These are phyloP conservation scores for Leucoptera coffeella DNA, from an alignment of 2,888 invertebrate genomes.

Conservation along the genomic window DNA sequence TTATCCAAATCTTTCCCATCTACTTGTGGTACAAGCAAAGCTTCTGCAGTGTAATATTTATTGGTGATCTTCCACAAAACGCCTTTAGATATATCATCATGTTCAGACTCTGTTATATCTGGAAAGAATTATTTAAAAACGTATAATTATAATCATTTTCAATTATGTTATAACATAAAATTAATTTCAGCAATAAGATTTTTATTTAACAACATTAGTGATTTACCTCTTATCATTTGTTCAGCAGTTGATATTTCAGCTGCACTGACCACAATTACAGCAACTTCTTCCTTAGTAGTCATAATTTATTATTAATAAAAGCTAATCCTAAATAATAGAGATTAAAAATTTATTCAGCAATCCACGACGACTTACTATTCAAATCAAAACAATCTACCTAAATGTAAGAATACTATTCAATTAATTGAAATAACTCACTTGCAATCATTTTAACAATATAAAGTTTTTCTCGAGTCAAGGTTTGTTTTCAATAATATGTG, in stretches of 20 bases:
- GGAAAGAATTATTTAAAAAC: constrained; percentile 7
- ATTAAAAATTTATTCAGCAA: not conserved
- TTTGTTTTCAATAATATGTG: no score
- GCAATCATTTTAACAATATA: no score
- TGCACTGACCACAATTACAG: constrained; percentile 15
- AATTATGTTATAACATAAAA: constrained; percentile 3
- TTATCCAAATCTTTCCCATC: constrained; percentile 4
- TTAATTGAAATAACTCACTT: no score
- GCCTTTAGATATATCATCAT: constrained; percentile 4
- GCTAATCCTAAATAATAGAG: not conserved
- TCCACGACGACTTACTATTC: not conserved
- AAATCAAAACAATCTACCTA: not conserved
- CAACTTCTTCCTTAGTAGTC: constrained; percentile 7
- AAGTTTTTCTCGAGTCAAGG: no score
- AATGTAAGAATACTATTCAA: not conserved
- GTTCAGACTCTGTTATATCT: constrained; percentile 13
- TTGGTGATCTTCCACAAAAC: constrained; percentile 19
- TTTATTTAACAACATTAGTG: not conserved
- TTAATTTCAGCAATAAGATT: not conserved
- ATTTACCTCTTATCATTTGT: constrained; percentile 12
- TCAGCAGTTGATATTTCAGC: constrained; percentile 9
- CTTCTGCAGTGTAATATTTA: constrained; percentile 25
- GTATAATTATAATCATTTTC: constrained; percentile 3
- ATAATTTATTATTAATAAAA: not conserved
- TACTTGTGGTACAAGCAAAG: constrained; percentile 12